These are phyloP conservation scores for Pseudomyrmex concolor DNA, from an alignment of 1,140 invertebrate species.

Conservation along the genomic window DNA sequence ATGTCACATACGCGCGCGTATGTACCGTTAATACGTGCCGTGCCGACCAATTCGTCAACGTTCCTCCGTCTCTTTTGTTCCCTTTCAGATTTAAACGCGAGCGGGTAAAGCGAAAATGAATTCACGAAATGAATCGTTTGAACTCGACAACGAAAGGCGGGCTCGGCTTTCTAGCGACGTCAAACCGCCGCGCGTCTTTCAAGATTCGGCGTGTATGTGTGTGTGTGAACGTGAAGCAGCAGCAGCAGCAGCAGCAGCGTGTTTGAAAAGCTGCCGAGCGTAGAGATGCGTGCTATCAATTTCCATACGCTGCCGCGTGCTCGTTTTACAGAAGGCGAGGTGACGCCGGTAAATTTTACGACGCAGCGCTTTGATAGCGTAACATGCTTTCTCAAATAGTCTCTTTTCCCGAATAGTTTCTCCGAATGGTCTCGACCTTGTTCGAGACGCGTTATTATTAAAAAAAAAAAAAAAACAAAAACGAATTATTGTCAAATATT, in stretches of 20 bases:
- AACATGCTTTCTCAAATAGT: background rate
- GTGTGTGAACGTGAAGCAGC: no score
- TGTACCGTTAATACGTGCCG: slow-evolving; percentile 52
- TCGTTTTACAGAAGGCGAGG: slow-evolving; percentile 15
- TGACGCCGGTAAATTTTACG: slow-evolving; percentile 32
- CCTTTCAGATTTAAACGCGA: slow-evolving; percentile 15
- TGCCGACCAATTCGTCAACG: slow-evolving; percentile 63
- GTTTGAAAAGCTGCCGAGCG: slow-evolving; percentile 25
- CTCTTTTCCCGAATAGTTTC: background rate
- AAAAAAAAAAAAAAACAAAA: no score
- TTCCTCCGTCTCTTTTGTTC: slow-evolving; percentile 34
- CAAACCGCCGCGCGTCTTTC: no score
- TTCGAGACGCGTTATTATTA: no score
- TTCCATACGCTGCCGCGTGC: slow-evolving; percentile 27
- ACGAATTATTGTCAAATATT: no score
- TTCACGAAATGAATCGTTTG: slow-evolving; percentile 28
- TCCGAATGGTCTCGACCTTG: background rate
- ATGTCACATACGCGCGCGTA: slow-evolving; percentile 4
- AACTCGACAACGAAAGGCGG: background rate
- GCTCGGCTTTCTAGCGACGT: background rate
- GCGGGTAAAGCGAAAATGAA: slow-evolving; percentile 2
- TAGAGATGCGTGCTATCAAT: slow-evolving; percentile 52
- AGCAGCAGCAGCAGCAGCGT: background rate
- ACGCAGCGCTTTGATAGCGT: slow-evolving; percentile 11
- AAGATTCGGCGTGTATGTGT: no score